Evolutionary conservation across 2,888 invertebrate species (phyloP).

Genomic region (Chydorus sphaericus): DNA sequence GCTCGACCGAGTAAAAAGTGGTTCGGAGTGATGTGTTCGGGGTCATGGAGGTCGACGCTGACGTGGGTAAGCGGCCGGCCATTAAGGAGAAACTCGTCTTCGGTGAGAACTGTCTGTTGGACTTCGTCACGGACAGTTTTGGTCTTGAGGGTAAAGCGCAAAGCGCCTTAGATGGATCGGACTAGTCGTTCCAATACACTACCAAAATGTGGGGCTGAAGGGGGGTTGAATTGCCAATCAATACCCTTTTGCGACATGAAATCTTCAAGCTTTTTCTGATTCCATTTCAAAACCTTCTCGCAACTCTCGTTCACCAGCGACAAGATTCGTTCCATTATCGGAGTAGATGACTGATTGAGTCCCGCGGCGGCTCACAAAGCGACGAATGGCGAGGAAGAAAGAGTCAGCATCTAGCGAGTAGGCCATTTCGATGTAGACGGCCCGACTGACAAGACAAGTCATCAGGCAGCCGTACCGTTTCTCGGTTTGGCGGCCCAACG

Average conservation of each 20-base stretch:
- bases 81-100: constrained; percentile 15
- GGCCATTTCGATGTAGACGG: constrained; percentile 11
- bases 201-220: constrained; percentile 19
- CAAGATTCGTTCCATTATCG: constrained; percentile 2
- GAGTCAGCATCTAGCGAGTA: neutral
- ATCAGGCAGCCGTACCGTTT: constrained; percentile 13
- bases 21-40: constrained; percentile 15
- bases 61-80: constrained; percentile 15
- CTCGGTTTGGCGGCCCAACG: constrained; percentile 2
- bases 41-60: constrained; percentile 14
- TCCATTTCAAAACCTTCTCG: constrained; percentile 11
- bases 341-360: constrained; percentile 14
- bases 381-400: neutral
- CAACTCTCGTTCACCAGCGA: constrained; percentile 13
- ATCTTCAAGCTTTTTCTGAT: constrained; percentile 7
- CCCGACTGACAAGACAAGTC: constrained; percentile 13
- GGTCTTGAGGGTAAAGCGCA: constrained; percentile 12
- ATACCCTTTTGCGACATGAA: constrained; percentile 3
- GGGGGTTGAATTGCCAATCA: constrained; percentile 19
- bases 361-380: constrained; percentile 14
- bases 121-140: constrained; percentile 14
- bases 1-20: constrained; percentile 13
- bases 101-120: constrained; percentile 16
- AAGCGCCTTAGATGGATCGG: constrained; percentile 15
- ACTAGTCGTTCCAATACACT: constrained; percentile 20